These are phyloP conservation scores for Clarias platycephalus DNA, from an alignment of 2,797 vertebrate species.

Conservation along the genomic window DNA sequence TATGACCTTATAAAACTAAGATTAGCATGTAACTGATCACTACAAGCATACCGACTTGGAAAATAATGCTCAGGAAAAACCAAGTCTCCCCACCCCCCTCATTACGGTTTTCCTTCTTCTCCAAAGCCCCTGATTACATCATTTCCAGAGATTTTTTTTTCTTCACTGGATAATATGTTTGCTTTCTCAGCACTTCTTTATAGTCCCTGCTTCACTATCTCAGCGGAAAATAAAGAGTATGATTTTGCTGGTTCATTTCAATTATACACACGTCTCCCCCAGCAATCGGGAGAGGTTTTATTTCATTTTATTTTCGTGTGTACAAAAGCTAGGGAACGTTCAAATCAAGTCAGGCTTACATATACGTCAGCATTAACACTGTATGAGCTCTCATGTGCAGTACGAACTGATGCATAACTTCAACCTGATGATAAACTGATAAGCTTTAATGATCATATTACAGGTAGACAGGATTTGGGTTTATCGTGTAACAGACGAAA, in stretches of 20 bases:
- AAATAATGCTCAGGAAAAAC: constrained; percentile 29
- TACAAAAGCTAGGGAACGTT: constrained; percentile 6
- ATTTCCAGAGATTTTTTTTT: neutral
- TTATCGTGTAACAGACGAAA: neutral
- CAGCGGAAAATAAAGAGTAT: constrained; percentile 29
- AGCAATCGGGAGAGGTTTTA: neutral
- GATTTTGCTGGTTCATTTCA: constrained; percentile 12
- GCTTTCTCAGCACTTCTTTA: constrained; percentile 22
- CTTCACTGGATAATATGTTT: constrained; percentile 3
- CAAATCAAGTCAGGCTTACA: constrained; percentile 35
- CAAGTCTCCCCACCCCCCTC: neutral
- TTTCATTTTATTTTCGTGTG: neutral
- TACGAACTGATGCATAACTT: neutral
- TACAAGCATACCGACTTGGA: constrained; percentile 9
- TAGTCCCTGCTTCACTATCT: constrained; percentile 26
- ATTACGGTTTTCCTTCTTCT: constrained; percentile 19
- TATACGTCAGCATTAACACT: constrained; percentile 21
- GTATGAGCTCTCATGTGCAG: neutral
- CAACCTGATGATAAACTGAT: neutral
- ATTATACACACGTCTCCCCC: neutral
- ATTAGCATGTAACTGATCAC: constrained; percentile 10
- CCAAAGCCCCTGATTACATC: constrained; percentile 23
- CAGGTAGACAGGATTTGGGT: neutral
- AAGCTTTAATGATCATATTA: neutral
- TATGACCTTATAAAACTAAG: constrained; percentile 37